Conservation (phyloP, 1,140 invertebrate genomes). For the Pararge aegeria region DNA sequence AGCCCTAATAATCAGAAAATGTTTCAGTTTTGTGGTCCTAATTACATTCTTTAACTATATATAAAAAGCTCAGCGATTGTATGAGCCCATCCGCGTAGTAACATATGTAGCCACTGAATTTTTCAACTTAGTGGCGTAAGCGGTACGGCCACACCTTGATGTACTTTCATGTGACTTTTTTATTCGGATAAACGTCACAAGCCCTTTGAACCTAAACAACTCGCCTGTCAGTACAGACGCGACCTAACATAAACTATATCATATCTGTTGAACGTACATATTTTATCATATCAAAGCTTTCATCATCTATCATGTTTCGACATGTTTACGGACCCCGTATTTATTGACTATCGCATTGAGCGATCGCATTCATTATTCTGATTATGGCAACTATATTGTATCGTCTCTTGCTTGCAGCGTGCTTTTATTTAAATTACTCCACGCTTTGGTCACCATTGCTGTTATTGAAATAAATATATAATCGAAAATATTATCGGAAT, state of each 20-base stretch:
- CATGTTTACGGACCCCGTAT: slow-evolving; percentile 68
- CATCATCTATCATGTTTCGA: slow-evolving; percentile 72
- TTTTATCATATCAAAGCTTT: slow-evolving; percentile 68
- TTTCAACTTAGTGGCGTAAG: too few species aligned
- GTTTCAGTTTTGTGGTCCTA: too few species aligned
- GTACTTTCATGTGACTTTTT: neutral
- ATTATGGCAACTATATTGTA: slow-evolving; percentile 50
- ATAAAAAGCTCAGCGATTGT: too few species aligned
- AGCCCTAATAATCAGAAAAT: too few species aligned
- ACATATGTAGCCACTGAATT: too few species aligned
- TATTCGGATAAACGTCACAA: neutral
- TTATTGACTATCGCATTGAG: slow-evolving; percentile 68
- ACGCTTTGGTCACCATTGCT: neutral
- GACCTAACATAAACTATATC: slow-evolving; percentile 37
- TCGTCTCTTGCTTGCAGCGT: slow-evolving; percentile 28
- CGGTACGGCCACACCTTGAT: neutral
- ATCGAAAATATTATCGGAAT: slow-evolving; percentile 46
- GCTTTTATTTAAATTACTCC: slow-evolving; percentile 28
- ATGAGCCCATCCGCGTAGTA: too few species aligned
- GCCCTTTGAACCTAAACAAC: neutral
- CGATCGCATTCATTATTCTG: slow-evolving; percentile 68
- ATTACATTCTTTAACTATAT: too few species aligned
- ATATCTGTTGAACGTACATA: slow-evolving; percentile 56
- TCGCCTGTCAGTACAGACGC: neutral
- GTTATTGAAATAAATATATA: neutral